Evolutionary conservation across 2,888 invertebrate species (phyloP).

Genomic region (Agriopis marginaria): DNA sequence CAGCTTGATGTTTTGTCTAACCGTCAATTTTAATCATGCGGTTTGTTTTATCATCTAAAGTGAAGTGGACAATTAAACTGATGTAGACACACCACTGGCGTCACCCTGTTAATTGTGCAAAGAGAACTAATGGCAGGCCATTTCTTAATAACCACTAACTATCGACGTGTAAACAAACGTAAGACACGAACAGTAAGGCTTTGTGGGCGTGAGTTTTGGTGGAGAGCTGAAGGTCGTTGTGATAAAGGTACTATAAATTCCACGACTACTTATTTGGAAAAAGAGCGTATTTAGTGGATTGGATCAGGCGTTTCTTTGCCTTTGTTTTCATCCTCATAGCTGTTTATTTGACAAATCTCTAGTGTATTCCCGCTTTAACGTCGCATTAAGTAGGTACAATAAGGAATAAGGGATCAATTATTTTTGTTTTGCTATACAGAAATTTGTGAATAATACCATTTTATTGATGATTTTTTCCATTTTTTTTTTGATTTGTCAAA

Average conservation of each 20-base stretch:
- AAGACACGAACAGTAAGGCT: slow-evolving; percentile 23
- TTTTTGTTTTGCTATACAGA: no score
- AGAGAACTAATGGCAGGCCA: slow-evolving; percentile 37
- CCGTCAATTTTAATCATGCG: slow-evolving; percentile 10
- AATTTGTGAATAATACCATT: no score
- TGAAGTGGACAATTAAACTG: slow-evolving; percentile 26
- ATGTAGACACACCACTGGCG: slow-evolving; percentile 24
- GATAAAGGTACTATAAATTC: neutral
- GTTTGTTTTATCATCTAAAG: slow-evolving; percentile 17
- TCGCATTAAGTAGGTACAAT: no score
- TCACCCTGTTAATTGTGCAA: slow-evolving; percentile 38
- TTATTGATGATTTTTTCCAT: no score
- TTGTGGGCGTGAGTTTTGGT: slow-evolving; percentile 8
- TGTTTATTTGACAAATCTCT: no score
- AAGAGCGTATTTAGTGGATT: no score
- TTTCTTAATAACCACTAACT: slow-evolving; percentile 29
- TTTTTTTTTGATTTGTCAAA: no score
- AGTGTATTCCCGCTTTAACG: no score
- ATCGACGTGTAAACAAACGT: slow-evolving; percentile 21
- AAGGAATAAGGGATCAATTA: no score
- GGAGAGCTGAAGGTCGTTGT: slow-evolving; percentile 4
- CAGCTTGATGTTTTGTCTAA: neutral
- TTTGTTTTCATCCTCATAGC: no score
- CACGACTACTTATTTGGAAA: no score
- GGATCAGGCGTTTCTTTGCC: no score